phyloP scores from a whole-genome alignment of 2,113 vertebrate genomes.

The Centropus unirufus region DNA sequence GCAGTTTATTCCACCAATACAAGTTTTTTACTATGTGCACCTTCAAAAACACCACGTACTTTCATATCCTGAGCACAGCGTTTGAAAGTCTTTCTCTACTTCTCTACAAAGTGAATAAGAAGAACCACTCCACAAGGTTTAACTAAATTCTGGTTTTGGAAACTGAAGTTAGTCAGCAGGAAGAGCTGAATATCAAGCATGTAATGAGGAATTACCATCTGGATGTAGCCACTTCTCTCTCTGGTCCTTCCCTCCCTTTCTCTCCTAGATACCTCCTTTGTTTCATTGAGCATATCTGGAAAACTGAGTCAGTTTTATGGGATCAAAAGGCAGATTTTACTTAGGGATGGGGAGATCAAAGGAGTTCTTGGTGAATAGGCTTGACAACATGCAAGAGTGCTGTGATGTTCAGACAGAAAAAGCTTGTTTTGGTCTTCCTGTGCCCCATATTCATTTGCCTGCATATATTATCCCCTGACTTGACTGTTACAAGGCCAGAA shows the following conservation, averaged over 20 bases:
- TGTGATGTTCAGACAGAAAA: not conserved
- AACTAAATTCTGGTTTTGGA: not conserved
- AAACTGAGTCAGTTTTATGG: not conserved
- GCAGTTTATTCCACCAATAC: not conserved
- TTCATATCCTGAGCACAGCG: not conserved
- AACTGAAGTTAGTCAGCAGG: not conserved
- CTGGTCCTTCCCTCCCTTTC: not conserved
- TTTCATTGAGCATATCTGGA: not conserved
- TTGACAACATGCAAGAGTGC: not conserved
- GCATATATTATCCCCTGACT: not conserved
- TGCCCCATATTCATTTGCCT: not conserved
- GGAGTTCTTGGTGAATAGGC: not conserved
- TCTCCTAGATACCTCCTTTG: not conserved
- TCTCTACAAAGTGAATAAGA: not conserved
- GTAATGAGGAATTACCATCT: not conserved
- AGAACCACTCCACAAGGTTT: not conserved
- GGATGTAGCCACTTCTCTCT: not conserved
- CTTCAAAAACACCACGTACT: not conserved
- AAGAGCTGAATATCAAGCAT: not conserved
- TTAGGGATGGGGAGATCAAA: not conserved
- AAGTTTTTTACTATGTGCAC: not conserved
- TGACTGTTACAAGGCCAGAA: not conserved
- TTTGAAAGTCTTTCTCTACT: not conserved
- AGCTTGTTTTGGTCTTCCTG: not conserved
- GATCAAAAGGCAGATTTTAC: not conserved